Evolutionary conservation across 2,113 vertebrate genomes (phyloP).

Genomic region (Himantopus leucocephalus): DNA sequence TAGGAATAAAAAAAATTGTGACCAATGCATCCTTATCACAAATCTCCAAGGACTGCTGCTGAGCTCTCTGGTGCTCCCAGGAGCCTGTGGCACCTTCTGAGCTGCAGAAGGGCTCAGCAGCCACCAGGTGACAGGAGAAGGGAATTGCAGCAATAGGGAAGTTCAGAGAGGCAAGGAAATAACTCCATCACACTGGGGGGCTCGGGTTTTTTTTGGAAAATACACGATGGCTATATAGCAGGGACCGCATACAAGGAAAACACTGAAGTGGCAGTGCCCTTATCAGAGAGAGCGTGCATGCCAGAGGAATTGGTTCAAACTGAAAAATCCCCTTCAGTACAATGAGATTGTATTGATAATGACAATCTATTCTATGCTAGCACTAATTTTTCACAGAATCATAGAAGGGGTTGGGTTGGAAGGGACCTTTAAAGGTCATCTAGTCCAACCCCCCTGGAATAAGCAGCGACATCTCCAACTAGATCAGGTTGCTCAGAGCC

Average conservation of each 20-base stretch:
- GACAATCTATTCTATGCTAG: background rate
- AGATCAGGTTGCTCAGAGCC: background rate
- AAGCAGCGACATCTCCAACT: background rate
- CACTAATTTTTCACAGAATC: background rate
- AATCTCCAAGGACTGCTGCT: background rate
- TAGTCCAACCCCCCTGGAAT: accelerated
- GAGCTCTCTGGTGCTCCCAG: background rate
- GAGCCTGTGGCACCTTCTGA: background rate
- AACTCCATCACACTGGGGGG: background rate
- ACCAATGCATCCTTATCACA: background rate
- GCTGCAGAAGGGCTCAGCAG: conserved; percentile 11
- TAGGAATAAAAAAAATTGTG: background rate
- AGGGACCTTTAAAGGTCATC: background rate
- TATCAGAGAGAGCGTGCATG: background rate
- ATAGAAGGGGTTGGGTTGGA: background rate
- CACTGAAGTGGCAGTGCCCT: background rate
- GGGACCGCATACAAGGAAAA: background rate
- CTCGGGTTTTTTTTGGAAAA: background rate
- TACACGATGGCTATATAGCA: accelerated
- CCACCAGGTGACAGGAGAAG: conserved; percentile 57
- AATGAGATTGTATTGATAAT: background rate
- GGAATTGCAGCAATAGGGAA: background rate
- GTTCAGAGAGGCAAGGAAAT: background rate
- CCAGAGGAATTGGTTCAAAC: background rate
- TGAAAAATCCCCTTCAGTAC: background rate